Evolutionary conservation across 2,797 vertebrate genomes (phyloP).

Genomic region (Zenarchopterus dispar): DNA sequence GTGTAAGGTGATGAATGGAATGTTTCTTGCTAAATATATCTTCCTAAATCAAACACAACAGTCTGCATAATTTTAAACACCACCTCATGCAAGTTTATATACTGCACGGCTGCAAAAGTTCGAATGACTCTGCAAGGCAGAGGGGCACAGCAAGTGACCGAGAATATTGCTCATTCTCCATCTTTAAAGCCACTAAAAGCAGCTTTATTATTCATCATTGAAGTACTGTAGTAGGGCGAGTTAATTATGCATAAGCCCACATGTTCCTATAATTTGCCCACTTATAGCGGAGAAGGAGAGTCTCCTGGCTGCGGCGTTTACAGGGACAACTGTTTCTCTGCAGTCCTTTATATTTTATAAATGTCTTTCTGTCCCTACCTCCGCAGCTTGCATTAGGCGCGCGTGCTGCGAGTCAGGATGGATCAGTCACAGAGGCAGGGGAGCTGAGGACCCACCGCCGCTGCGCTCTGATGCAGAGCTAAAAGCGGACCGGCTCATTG

Average conservation of each 20-base stretch:
- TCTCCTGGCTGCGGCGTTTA: constrained; percentile 69
- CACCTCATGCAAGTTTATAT: not conserved
- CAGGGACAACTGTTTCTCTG: constrained; percentile 72
- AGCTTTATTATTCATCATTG: constrained; percentile 79
- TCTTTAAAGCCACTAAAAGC: constrained; percentile 76
- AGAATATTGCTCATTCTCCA: constrained; percentile 58
- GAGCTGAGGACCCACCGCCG: not conserved
- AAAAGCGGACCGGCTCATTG: constrained; percentile 62
- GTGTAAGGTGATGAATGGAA: not conserved
- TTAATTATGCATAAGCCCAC: constrained; percentile 83
- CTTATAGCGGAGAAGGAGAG: constrained; percentile 74
- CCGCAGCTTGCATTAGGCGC: constrained; percentile 60
- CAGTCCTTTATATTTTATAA: constrained; percentile 82
- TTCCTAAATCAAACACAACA: not conserved
- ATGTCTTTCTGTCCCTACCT: constrained; percentile 61
- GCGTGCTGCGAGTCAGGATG: constrained; percentile 62
- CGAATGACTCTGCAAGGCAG: constrained; percentile 22
- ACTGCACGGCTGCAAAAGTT: constrained; percentile 48
- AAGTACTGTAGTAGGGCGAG: constrained; percentile 53
- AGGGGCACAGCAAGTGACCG: constrained; percentile 18
- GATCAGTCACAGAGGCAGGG: constrained; percentile 70
- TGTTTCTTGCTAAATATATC: not conserved
- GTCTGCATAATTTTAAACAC: not conserved
- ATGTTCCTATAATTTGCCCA: constrained; percentile 83
- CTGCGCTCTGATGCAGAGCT: constrained; percentile 66